A percentile compares a stretch with the other conserved stretches of the same genome.
Conservation (phyloP, 2,888 invertebrate genomes). For the Lycaena phlaeas region DNA sequence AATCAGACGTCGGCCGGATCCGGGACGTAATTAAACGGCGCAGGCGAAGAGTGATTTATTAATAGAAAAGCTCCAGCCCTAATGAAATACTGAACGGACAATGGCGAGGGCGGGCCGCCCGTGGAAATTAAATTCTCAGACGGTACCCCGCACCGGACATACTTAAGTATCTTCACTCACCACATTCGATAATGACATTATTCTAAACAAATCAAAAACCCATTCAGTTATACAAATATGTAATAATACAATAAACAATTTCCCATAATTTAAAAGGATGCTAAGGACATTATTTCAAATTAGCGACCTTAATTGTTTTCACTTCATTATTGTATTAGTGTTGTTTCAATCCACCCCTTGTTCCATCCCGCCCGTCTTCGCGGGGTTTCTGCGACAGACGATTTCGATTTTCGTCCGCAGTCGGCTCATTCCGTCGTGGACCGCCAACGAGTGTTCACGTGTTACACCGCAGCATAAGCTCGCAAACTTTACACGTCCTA, state of each 20-base stretch:
- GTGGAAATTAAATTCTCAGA: conserved; percentile 70
- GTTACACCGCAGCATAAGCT: conserved; percentile 19
- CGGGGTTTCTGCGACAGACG: conserved; percentile 22
- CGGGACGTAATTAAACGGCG: conserved; percentile 70
- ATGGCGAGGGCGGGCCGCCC: conserved; percentile 61
- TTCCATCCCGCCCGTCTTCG: conserved; percentile 38
- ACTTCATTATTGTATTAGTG: conserved; percentile 71
- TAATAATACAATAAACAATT: too few species aligned
- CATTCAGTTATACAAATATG: too few species aligned
- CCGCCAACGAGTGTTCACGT: conserved; percentile 34
- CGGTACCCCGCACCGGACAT: conserved; percentile 39
- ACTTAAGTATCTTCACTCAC: conserved; percentile 54
- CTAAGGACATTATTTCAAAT: conserved; percentile 40
- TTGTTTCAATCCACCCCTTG: conserved; percentile 61
- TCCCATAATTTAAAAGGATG: background rate
- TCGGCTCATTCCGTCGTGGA: conserved; percentile 53
- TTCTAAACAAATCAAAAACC: background rate
- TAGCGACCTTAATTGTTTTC: conserved; percentile 72
- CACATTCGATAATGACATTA: too few species aligned
- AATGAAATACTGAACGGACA: conserved; percentile 73
- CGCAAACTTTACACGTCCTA: conserved; percentile 62
- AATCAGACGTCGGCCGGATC: conserved; percentile 69
- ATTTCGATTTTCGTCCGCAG: conserved; percentile 19
- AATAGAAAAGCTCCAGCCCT: conserved; percentile 71
- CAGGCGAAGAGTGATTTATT: conserved; percentile 73